These are phyloP conservation scores for Lagorchestes hirsutus DNA, from an alignment of 2,797 vertebrate genomes.

Conservation along the genomic window DNA sequence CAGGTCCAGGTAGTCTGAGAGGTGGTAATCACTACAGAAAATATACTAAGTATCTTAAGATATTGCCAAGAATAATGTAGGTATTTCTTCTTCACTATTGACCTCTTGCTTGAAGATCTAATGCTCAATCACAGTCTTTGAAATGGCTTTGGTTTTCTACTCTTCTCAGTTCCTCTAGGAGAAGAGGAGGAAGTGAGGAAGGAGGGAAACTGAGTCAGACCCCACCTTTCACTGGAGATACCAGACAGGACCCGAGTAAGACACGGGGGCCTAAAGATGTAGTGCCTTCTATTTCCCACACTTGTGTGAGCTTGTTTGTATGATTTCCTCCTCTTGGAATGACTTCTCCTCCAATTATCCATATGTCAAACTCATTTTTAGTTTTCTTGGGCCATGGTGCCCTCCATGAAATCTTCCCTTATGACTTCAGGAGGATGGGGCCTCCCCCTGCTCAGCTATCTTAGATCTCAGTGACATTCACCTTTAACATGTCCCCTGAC, in stretches of 20 bases:
- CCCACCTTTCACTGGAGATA: background rate
- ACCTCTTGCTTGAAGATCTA: background rate
- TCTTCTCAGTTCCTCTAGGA: background rate
- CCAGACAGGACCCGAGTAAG: background rate
- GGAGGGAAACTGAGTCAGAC: background rate
- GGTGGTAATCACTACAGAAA: background rate
- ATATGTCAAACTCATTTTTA: background rate
- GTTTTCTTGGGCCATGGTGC: background rate
- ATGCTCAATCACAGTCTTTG: background rate
- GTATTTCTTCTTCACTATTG: background rate
- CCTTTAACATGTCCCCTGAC: background rate
- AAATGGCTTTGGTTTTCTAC: background rate
- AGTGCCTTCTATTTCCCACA: background rate
- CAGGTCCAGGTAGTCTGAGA: background rate
- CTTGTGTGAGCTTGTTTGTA: background rate
- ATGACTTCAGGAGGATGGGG: background rate
- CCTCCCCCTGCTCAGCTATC: background rate
- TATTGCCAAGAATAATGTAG: background rate
- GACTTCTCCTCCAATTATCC: no score
- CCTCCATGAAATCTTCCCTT: background rate
- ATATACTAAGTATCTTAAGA: background rate
- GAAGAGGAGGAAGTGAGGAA: background rate
- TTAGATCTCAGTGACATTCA: background rate
- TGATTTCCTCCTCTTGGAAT: no score
- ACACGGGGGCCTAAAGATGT: background rate